Conservation (phyloP, 1,140 invertebrate species). For the Lasaia peninsularis region DNA sequence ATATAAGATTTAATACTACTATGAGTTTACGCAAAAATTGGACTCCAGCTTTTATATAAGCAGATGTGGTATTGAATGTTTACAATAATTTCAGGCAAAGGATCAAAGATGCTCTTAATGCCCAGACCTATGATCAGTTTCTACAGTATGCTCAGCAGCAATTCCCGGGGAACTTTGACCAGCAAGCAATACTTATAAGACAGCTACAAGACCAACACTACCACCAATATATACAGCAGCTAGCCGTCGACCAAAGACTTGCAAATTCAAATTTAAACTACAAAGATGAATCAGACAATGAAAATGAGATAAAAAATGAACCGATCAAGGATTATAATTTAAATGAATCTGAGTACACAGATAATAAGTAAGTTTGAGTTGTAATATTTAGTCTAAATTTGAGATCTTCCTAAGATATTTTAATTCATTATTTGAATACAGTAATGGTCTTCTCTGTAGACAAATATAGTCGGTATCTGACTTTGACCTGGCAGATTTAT, state of each 20-base stretch:
- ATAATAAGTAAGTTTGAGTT: constrained; percentile 48
- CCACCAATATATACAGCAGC: constrained; percentile 97
- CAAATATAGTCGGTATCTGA: too few relatives aligned
- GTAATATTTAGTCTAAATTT: background rate
- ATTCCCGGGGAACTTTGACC: constrained; percentile 92
- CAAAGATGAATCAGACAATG: constrained; percentile 38
- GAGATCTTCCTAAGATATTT: too few relatives aligned
- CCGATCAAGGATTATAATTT: constrained; percentile 46
- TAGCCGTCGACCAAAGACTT: constrained; percentile 79
- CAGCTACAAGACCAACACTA: constrained; percentile 98
- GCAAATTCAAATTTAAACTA: constrained; percentile 51
- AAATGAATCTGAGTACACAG: constrained; percentile 34
- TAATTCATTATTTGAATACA: too few relatives aligned
- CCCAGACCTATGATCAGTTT: constrained; percentile 97
- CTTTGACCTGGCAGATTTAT: too few relatives aligned
- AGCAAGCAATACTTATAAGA: constrained; percentile 94
- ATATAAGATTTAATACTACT: too few relatives aligned
- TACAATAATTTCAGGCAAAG: constrained; percentile 80
- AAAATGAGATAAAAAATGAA: constrained; percentile 34
- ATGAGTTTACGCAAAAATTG: too few relatives aligned
- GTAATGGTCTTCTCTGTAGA: too few relatives aligned
- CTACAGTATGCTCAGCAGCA: constrained; percentile 95
- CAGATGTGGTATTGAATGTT: too few relatives aligned
- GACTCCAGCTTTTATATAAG: too few relatives aligned
- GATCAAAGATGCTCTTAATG: constrained; percentile 97